These are phyloP conservation scores for Elysia crispata DNA, from an alignment of 2,888 invertebrate genomes.

Conservation along the genomic window DNA sequence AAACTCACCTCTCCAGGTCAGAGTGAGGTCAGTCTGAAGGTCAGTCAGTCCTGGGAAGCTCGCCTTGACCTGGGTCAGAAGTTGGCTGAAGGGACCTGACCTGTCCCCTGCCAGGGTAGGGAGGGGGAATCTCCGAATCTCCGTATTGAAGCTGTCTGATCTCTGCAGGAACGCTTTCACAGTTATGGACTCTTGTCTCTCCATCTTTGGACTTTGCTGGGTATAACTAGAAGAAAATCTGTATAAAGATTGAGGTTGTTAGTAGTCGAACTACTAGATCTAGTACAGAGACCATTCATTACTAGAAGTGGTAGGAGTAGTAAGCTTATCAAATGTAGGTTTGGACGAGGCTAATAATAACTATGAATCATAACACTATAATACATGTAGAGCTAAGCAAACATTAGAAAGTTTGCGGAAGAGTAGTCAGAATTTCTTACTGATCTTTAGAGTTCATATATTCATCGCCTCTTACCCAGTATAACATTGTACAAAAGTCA, in stretches of 20 bases:
- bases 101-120: not conserved
- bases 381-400: too few relatives aligned
- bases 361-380: too few relatives aligned
- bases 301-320: too few relatives aligned
- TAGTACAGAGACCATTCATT: too few relatives aligned
- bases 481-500: too few relatives aligned
- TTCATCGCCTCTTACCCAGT: too few relatives aligned
- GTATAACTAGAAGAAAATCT: not conserved
- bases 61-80: constrained; percentile 3
- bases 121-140: constrained; percentile 36
- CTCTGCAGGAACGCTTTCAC: constrained; percentile 43
- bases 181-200: not conserved
- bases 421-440: too few relatives aligned
- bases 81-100: constrained; percentile 24
- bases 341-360: too few relatives aligned
- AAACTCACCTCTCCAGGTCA: constrained; percentile 45
- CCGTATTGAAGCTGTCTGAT: constrained; percentile 17
- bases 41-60: constrained; percentile 30
- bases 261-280: too few relatives aligned
- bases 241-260: not conserved
- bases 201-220: not conserved
- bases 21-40: constrained; percentile 20
- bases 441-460: too few relatives aligned
- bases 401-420: too few relatives aligned
- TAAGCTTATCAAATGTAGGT: too few relatives aligned